Percentiles rank a stretch among this genome's conserved stretches.
Evolutionary conservation across 2,888 invertebrate genomes (phyloP).

Genomic region (Latrodectus hesperus): DNA sequence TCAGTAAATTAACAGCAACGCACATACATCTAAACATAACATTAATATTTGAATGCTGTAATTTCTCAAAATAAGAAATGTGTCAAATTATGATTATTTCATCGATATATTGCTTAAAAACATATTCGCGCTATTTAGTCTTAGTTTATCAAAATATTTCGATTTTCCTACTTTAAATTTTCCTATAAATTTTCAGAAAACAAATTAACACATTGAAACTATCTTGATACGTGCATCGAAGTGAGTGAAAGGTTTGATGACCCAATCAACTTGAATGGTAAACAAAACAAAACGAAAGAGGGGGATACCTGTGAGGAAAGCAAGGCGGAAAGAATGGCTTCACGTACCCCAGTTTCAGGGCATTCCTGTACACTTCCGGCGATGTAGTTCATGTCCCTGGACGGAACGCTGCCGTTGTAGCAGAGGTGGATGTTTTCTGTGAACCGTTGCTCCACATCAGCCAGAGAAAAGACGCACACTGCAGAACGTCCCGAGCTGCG

Average conservation of each 20-base stretch:
- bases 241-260: not conserved
- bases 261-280: not conserved
- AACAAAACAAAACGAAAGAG: constrained; percentile 42
- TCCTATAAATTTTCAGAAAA: too few relatives aligned
- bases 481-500: constrained; percentile 89
- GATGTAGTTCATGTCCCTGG: constrained; percentile 92
- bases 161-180: too few relatives aligned
- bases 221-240: not conserved
- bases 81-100: too few relatives aligned
- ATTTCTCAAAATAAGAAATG: too few relatives aligned
- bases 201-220: too few relatives aligned
- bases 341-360: constrained; percentile 83
- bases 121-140: too few relatives aligned
- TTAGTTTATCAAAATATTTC: too few relatives aligned
- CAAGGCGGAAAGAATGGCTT: constrained; percentile 64
- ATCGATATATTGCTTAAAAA: too few relatives aligned
- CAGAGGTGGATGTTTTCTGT: constrained; percentile 98
- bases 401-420: constrained; percentile 94
- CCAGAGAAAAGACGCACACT: constrained; percentile 92
- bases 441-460: constrained; percentile 92
- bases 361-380: constrained; percentile 94
- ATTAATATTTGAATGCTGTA: too few relatives aligned
- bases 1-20: too few relatives aligned
- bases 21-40: too few relatives aligned
- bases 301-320: constrained; percentile 44